Percentiles rank a stretch among this genome's conserved stretches.
phyloP scores from a whole-genome alignment of 2,797 vertebrate genomes.

The Phoebastria nigripes region DNA sequence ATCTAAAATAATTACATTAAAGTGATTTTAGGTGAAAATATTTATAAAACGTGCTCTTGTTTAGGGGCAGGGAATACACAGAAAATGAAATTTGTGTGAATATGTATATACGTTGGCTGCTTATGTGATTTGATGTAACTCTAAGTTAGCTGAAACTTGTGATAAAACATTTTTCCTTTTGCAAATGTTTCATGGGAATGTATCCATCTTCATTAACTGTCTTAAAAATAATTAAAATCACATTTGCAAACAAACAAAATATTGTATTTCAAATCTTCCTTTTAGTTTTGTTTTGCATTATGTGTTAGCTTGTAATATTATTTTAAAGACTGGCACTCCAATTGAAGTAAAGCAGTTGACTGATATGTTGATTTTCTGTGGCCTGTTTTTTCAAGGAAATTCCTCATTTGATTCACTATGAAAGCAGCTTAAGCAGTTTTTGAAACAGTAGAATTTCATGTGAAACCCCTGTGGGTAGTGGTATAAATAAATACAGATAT shows the following conservation, averaged over 20 bases:
- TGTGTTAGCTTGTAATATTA: neutral
- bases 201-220: neutral
- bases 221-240: neutral
- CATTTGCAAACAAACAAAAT: neutral
- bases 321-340: neutral
- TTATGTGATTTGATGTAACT: neutral
- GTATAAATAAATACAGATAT: neutral
- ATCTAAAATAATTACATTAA: neutral
- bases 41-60: neutral
- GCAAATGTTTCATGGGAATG: neutral
- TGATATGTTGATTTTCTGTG: neutral
- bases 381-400: neutral
- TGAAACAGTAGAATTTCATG: neutral
- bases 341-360: neutral
- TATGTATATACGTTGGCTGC: neutral
- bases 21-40: neutral
- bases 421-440: neutral
- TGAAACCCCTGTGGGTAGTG: neutral
- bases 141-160: neutral
- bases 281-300: neutral
- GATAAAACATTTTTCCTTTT: neutral
- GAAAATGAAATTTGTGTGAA: neutral
- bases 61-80: neutral
- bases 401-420: neutral
- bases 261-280: neutral